Evolutionary conservation across 2,113 vertebrate genomes (phyloP).

Genomic region (Ammospiza nelsoni): DNA sequence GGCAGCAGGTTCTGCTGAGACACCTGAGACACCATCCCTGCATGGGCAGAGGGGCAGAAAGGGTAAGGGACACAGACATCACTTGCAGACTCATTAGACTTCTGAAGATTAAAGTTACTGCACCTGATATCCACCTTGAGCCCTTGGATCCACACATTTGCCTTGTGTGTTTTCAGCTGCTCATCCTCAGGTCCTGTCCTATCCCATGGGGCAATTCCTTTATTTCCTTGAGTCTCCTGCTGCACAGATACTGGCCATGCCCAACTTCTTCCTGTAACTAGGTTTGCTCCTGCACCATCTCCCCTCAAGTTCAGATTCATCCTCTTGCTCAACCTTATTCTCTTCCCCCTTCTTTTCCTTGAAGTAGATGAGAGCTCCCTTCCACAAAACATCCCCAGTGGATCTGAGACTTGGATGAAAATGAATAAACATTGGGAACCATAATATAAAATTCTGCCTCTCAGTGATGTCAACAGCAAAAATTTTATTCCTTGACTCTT

Average conservation of each 20-base stretch:
- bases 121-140: neutral
- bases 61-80: neutral
- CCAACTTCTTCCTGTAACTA: neutral
- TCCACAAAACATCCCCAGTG: neutral
- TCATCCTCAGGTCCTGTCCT: neutral
- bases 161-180: neutral
- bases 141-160: neutral
- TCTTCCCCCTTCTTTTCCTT: neutral
- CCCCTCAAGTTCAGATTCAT: neutral
- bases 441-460: neutral
- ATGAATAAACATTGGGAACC: neutral
- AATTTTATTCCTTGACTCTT: neutral
- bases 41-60: neutral
- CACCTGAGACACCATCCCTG: neutral
- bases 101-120: neutral
- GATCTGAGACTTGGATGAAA: neutral
- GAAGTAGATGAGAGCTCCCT: neutral
- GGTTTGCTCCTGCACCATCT: neutral
- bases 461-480: neutral
- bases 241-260: accelerated
- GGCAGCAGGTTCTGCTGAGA: neutral
- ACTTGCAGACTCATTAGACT: neutral
- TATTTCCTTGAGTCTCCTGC: neutral
- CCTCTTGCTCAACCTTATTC: neutral
- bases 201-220: neutral